Conservation (phyloP, 2,113 vertebrate genomes). For the Hemiprocne comata region DNA sequence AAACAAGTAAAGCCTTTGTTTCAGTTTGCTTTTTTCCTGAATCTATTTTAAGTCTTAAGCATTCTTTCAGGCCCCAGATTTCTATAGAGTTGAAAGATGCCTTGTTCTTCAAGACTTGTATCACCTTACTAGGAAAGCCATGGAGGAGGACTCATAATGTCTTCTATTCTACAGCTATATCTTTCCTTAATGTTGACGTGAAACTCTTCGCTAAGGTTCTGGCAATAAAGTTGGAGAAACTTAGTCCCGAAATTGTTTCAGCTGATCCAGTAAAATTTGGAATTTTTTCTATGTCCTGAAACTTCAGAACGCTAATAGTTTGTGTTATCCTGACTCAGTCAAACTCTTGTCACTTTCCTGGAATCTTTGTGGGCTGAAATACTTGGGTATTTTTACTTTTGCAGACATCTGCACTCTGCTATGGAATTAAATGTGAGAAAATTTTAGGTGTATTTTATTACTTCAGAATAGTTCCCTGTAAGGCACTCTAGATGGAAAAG, state of each 20-base stretch:
- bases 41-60: conserved; percentile 18
- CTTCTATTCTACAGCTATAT: conserved; percentile 12
- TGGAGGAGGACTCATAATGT: neutral
- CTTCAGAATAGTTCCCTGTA: neutral
- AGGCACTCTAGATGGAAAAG: neutral
- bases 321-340: conserved; percentile 50
- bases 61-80: conserved; percentile 28
- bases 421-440: conserved; percentile 31
- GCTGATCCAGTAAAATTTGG: conserved; percentile 57
- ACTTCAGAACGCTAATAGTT: conserved; percentile 43
- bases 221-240: conserved; percentile 21
- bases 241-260: conserved; percentile 41
- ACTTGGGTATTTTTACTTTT: conserved; percentile 47
- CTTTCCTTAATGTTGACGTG: conserved; percentile 7
- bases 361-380: conserved; percentile 51
- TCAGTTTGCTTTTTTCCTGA: neutral
- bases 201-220: conserved; percentile 17
- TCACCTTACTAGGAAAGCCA: conserved; percentile 50
- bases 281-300: conserved; percentile 37
- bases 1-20: conserved; percentile 14
- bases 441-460: conserved; percentile 20
- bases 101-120: conserved; percentile 17
- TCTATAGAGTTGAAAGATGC: conserved; percentile 41
- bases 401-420: conserved; percentile 24
- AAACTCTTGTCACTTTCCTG: conserved; percentile 56